Evolutionary conservation across 2,113 vertebrate species (phyloP).

Genomic region (Phoenicopterus ruber): DNA sequence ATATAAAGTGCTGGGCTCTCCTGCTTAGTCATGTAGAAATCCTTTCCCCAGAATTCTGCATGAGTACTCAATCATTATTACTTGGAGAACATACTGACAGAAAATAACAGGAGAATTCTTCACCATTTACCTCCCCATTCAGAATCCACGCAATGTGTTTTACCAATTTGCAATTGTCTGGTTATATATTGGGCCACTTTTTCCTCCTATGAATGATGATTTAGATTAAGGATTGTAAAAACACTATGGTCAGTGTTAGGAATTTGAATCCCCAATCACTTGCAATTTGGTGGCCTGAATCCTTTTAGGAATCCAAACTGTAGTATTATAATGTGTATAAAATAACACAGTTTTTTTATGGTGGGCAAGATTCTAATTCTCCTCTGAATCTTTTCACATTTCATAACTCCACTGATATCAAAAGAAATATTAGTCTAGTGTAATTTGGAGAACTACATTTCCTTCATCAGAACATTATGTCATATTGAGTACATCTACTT

Average conservation of each 20-base stretch:
- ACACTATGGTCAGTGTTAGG: neutral
- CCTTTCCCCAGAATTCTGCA: neutral
- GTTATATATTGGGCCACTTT: neutral
- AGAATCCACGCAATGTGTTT: neutral
- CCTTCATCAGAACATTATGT: neutral
- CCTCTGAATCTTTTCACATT: neutral
- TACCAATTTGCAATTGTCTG: neutral
- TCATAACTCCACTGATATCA: neutral
- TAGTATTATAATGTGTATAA: neutral
- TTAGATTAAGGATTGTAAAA: neutral
- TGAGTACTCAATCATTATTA: neutral
- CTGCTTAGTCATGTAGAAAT: neutral
- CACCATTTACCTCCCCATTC: neutral
- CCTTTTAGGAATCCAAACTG: neutral
- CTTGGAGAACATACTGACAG: neutral
- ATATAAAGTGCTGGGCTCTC: neutral
- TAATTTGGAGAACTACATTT: neutral
- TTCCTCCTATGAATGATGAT: neutral
- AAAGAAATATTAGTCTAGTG: neutral
- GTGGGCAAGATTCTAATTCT: neutral
- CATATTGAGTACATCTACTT: neutral
- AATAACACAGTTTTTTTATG: neutral
- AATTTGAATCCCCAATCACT: neutral
- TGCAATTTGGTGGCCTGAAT: neutral
- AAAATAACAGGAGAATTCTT: neutral